These are phyloP conservation scores for Nebria brevicollis DNA, from an alignment of 2,888 invertebrate genomes.

Conservation along the genomic window DNA sequence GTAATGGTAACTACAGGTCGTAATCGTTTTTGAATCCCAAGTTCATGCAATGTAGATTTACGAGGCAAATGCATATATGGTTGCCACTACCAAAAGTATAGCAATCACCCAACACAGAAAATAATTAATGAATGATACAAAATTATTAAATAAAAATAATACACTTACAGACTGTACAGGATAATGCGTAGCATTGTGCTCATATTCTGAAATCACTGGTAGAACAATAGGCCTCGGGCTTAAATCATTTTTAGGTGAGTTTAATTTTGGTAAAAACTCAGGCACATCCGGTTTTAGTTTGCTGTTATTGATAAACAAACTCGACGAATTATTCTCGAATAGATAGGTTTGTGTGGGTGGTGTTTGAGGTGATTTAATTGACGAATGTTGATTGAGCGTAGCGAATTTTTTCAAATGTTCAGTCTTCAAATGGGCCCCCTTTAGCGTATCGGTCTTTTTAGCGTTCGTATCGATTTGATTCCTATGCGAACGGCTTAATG, in stretches of 20 bases:
- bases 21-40: neutral
- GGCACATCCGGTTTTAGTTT: neutral
- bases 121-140: too few relatives aligned
- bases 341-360: neutral
- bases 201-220: neutral
- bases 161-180: neutral
- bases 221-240: neutral
- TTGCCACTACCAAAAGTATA: neutral
- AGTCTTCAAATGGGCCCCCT: neutral
- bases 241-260: neutral
- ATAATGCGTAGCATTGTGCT: neutral
- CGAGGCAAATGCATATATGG: neutral
- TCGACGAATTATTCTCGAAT: neutral
- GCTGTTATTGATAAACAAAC: neutral
- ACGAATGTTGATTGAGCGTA: neutral
- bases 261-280: slow-evolving; percentile 7
- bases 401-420: neutral
- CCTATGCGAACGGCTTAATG: neutral
- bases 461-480: neutral
- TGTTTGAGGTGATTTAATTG: neutral
- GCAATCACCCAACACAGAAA: neutral
- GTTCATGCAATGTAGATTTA: neutral
- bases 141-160: neutral
- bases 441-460: neutral
- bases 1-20: neutral